These are phyloP conservation scores for Hippasteria phrygiana DNA, from an alignment of 53 echinoderm and acorn worm species.

Conservation along the genomic window DNA sequence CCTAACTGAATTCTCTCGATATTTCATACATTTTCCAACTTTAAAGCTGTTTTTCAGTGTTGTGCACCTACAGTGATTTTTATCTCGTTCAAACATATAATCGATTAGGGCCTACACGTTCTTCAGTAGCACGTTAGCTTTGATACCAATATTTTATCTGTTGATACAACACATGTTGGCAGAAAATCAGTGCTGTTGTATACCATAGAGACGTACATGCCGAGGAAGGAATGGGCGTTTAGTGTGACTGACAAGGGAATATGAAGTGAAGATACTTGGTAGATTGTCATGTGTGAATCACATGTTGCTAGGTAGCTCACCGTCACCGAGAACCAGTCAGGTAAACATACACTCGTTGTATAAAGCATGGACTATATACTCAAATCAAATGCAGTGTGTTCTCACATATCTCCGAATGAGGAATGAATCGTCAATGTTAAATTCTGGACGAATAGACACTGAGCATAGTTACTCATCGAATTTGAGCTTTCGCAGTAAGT, in stretches of 20 bases:
- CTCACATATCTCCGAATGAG: neutral
- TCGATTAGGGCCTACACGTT: neutral
- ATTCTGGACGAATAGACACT: too few species aligned
- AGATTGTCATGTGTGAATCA: neutral
- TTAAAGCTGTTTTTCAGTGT: neutral
- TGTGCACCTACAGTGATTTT: neutral
- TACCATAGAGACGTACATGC: too few species aligned
- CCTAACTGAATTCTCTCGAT: too few species aligned
- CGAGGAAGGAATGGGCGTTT: neutral
- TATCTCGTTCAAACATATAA: conserved; percentile 29
- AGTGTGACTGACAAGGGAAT: conserved; percentile 23
- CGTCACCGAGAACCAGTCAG: neutral
- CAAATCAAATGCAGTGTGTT: too few species aligned
- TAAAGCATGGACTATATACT: neutral
- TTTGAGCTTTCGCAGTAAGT: too few species aligned
- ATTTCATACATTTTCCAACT: neutral
- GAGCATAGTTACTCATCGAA: too few species aligned
- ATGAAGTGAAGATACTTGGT: neutral
- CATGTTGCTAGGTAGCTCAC: conserved; percentile 29
- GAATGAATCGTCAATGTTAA: neutral
- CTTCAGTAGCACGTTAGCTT: conserved; percentile 24
- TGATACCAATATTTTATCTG: conserved; percentile 26
- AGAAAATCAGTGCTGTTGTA: neutral
- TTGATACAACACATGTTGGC: neutral
- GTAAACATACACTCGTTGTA: neutral